A percentile compares a stretch with the other conserved stretches of the same genome.
These are phyloP conservation scores for Amblyjoppa fuscipennis DNA, from an alignment of 2,888 invertebrate species.

Conservation along the genomic window DNA sequence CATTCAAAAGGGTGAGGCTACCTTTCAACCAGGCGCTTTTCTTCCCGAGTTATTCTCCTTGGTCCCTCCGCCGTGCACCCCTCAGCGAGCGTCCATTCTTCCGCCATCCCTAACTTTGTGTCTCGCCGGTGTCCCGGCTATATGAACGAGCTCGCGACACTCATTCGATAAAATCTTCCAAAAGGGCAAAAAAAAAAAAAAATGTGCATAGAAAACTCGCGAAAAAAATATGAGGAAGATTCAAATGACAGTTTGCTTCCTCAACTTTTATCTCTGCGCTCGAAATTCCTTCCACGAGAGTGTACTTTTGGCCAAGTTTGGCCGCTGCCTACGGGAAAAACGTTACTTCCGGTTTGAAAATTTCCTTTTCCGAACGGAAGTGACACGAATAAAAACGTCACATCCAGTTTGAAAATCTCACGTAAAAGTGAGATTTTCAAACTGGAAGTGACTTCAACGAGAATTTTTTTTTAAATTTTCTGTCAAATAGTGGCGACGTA, in stretches of 20 bases:
- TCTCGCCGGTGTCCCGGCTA: conserved; percentile 40
- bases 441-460: too few species aligned
- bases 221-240: neutral
- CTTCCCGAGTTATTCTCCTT: conserved; percentile 19
- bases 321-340: too few species aligned
- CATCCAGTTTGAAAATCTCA: too few species aligned
- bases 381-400: too few species aligned
- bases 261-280: neutral
- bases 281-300: too few species aligned
- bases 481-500: too few species aligned
- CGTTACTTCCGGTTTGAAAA: too few species aligned
- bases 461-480: too few species aligned
- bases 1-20: conserved; percentile 76
- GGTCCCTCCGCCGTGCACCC: conserved; percentile 4
- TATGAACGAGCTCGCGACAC: conserved; percentile 41
- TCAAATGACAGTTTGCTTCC: neutral
- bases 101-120: conserved; percentile 3
- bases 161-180: conserved; percentile 67
- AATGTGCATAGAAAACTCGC: neutral
- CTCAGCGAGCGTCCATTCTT: conserved; percentile 27
- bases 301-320: too few species aligned
- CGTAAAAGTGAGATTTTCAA: too few species aligned
- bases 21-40: conserved; percentile 72
- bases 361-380: too few species aligned
- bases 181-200: conserved; percentile 12